Base-by-base conservation (phyloP, 2,888 invertebrate species). In the Cantharis lateralis region DNA sequence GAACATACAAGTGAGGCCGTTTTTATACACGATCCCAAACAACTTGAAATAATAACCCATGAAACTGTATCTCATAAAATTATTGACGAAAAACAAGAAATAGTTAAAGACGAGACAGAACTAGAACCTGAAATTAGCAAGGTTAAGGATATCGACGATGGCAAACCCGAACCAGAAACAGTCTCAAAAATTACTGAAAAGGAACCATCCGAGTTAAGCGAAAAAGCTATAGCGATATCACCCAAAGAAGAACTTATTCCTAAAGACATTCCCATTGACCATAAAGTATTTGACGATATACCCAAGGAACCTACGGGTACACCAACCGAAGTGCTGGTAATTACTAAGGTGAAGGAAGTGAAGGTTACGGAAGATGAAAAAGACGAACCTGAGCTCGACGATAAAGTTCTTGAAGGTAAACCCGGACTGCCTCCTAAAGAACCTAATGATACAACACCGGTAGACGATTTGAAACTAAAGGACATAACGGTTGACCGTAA, bases 231-330 rank as follows among this genome's bases (percentile, higher is more conserved):
- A 15, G 69, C 68, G 3, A 64, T 68, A 32, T 24, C 48, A 68
- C 76, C 76, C 26, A 64, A 70, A 76, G 69, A 62, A 1, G 48
- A 71, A 64, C 32, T 15, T 5, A 71, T 28, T 9, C 20, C 72
- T 10, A 16, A 11, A 15, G 2, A 4, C 10, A 10, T 2, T 3
- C 15, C 62, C 1, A n/a, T 4, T 15, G 62, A 5, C 9, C 62
- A 5, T 16, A 63, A 16, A 63, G n/a, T 63, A 16, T 3, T 18
- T 18, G 18, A 18, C 0, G 11, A 63, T 10, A 63, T 2, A n/a
- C n/a, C n/a, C n/a, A n/a, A n/a, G n/a, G n/a, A n/a, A n/a, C n/a
- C n/a, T n/a, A n/a, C n/a, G n/a, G n/a, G n/a, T n/a, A n/a, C 18
- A 3, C 18, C 18, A 18, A 18, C 63, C 3, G 10, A 16, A 63